phyloP scores from a whole-genome alignment of 2,113 vertebrate species.

The Dipodomys spectabilis region DNA sequence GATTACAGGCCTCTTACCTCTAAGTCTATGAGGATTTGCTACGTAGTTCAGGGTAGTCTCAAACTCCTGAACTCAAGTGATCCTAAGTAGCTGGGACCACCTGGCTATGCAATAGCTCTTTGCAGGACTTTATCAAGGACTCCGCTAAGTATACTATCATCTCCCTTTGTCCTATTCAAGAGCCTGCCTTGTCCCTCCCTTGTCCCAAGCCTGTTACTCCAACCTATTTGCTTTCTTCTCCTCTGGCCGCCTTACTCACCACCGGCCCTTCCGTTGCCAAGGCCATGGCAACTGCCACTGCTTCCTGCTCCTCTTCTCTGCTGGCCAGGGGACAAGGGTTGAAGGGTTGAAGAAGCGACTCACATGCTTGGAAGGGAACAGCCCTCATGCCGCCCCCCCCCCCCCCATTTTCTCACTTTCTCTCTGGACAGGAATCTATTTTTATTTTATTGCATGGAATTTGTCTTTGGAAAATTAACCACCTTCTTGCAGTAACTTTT shows the following conservation, averaged over 20 bases:
- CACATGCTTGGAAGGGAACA: conserved; percentile 12
- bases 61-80: neutral
- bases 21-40: neutral
- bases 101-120: neutral
- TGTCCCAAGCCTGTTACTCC: neutral
- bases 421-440: conserved; percentile 76
- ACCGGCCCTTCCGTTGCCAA: neutral
- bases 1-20: neutral
- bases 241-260: neutral
- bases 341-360: neutral
- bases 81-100: neutral
- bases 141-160: neutral
- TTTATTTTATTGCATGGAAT: conserved; percentile 80
- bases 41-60: neutral
- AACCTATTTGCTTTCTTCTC: neutral
- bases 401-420: conserved; percentile 45
- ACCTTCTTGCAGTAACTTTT: conserved; percentile 85
- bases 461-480: conserved; percentile 87
- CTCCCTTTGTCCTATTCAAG: neutral
- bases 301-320: neutral
- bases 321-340: neutral
- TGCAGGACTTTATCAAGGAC: neutral
- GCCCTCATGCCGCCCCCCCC: neutral
- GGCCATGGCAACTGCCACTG: too few species aligned
- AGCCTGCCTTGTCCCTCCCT: neutral